Evolutionary conservation across 2,797 vertebrate genomes (phyloP), one percentile per base, ranked within the genome.

Genomic region (Melanogrammus aeglefinus): DNA sequence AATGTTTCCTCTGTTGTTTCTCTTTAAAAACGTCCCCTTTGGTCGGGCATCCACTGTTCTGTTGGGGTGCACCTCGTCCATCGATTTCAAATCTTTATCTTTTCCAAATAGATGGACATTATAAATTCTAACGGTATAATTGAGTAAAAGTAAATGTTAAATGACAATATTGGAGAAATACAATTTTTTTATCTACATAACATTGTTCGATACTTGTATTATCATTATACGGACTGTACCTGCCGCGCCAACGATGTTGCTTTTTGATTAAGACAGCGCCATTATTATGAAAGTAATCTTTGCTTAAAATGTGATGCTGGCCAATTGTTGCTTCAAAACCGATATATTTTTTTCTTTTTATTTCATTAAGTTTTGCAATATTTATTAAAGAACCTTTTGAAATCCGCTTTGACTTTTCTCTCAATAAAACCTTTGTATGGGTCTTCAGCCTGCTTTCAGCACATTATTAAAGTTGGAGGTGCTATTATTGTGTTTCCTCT

Each of bases 381-480:
- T 93, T 92, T 93, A 91, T 91, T 93, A 91, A 89, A 90, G 57
- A 82, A 84, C 72, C 85, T 81, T 88, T 89, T 76, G 75, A 81
- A 76, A 76, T 77, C 44, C 77, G 76, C 24, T 72, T 75, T 82
- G 13, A 78, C 8, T 77, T 38, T 14, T 83, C 72, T 72, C 79
- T 81, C 51, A 36, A 78, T 76, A 6, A 78, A 36, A 78, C 44
- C 73, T 13, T 75, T 81, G 72, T 82, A 27, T 38, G 18, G 57
- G 6, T 63, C 21, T 21, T 63, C n/a, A 63, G 21, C 9, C 24
- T 70, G 69, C 69, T 71, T 72, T 72, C 70, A 72, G 70, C 70
- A 72, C 29, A 69, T 69, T 69, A 27, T 69, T 69, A 69, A 24
- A 27, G 63, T 27, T 27, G 63, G 24, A 12, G 63, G 63, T 69